Base-by-base conservation (phyloP, 2,797 vertebrate species). In the Spondyliosoma cantharus region DNA sequence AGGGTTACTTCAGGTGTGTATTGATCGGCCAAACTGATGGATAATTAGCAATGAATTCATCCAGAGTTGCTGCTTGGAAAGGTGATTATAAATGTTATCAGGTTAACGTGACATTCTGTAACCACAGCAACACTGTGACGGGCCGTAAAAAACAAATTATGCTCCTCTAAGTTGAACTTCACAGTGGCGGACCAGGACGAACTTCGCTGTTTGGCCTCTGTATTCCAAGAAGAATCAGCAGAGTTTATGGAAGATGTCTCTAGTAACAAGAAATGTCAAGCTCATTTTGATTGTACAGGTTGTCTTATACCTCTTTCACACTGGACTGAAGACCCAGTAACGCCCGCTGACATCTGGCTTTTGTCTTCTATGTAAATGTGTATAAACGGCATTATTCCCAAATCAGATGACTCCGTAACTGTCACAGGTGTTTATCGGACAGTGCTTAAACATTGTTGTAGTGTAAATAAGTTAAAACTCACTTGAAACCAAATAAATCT, bases 101-200 rank as follows among this genome's bases (percentile, higher is more conserved):
- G 64, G 25, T 61, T 56, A 57, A 56, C 59, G 48, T 9, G 27
- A 12, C 56, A 32, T 46, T n/a, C 29, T 57, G 65, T 46, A 22
- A 72, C 68, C 71, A 24, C 3, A 71, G 53, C 52, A 76, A 56
- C 78, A n/a, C 8, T 0, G 15, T 32, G n/a, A 37, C 32, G 32
- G 32, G 32, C 7, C 1, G 32, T 37, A 8, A 37, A 37, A 32
- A 37, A 37, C 32, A 37, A 37, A 37, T 37, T 1, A 37, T 9
- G 32, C 32, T 37, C 32, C 32, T 37, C 32, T 46, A 48, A n/a
- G 53, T 69, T 63, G 5, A 24, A n/a, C 17, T 50, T 49, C 15
- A n/a, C 24, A 6, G 56, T 0, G 22, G 53, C 5, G 4, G 0
- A 19, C 14, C 6, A 24, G 5, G 42, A 49, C 27, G 27, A n/a